Percentiles rank a stretch among this genome's conserved stretches.
Conservation (phyloP, 2,797 vertebrate species). For the Sitta carolinensis region DNA sequence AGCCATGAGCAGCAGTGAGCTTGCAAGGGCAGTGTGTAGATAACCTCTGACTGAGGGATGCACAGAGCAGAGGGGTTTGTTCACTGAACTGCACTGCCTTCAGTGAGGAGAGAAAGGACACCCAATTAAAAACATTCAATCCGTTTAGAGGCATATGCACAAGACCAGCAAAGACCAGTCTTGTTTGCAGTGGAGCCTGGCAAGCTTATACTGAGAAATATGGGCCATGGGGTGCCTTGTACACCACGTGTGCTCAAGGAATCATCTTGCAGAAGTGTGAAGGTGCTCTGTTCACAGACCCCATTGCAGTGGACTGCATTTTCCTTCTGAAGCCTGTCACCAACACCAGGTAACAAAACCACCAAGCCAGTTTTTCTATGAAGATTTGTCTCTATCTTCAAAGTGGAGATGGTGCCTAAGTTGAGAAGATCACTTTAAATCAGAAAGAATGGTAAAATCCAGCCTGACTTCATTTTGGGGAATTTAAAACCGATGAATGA, state of each 20-base stretch:
- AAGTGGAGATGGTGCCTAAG: background rate
- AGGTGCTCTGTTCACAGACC: background rate
- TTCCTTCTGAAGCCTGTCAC: background rate
- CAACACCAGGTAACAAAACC: background rate
- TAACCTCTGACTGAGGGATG: background rate
- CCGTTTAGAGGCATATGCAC: background rate
- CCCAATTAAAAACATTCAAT: background rate
- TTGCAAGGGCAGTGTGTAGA: background rate
- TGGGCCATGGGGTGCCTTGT: background rate
- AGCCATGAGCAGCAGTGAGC: background rate
- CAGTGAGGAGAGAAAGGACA: background rate
- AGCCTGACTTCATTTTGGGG: background rate
- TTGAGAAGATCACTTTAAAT: background rate
- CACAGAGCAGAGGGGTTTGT: background rate
- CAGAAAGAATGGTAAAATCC: background rate
- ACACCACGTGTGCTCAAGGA: fast-evolving
- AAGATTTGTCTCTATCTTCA: background rate
- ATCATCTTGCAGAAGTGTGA: background rate
- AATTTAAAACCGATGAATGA: background rate
- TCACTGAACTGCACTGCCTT: background rate
- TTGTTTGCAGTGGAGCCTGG: background rate
- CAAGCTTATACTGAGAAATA: background rate
- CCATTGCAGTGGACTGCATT: background rate
- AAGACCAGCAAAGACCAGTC: background rate
- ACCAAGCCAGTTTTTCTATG: background rate